These are phyloP conservation scores for Rhabdomys pumilio DNA, from an alignment of 2,797 vertebrate genomes.

Conservation along the genomic window DNA sequence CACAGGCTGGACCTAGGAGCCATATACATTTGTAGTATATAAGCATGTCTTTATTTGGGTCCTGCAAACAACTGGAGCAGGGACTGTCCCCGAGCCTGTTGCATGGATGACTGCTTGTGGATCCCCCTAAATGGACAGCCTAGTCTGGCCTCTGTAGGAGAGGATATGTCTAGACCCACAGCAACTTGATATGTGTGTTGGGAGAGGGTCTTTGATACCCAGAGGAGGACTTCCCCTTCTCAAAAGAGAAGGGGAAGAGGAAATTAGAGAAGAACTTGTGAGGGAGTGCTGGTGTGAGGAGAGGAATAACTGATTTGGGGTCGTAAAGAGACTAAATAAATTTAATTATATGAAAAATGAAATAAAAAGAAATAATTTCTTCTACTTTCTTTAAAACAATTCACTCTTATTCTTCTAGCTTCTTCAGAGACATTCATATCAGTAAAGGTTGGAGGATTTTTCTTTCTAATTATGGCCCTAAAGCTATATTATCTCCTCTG, in stretches of 20 bases:
- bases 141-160: background rate
- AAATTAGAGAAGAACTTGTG: background rate
- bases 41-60: background rate
- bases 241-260: background rate
- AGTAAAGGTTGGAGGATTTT: constrained; percentile 1
- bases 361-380: background rate
- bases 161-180: no score
- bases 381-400: background rate
- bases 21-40: background rate
- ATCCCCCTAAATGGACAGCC: background rate
- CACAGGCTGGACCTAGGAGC: background rate
- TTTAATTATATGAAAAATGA: background rate
- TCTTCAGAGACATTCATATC: background rate
- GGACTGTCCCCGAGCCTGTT: background rate
- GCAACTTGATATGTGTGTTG: background rate
- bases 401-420: background rate
- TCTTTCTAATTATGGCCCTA: background rate
- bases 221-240: background rate
- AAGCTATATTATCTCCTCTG: background rate
- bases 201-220: background rate
- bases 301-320: background rate
- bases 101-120: background rate
- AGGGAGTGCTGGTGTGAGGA: background rate
- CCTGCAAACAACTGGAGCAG: background rate
- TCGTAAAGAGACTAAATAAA: background rate